Conservation (phyloP, 1,140 invertebrate species). For the Drosophila tropicalis region DNA sequence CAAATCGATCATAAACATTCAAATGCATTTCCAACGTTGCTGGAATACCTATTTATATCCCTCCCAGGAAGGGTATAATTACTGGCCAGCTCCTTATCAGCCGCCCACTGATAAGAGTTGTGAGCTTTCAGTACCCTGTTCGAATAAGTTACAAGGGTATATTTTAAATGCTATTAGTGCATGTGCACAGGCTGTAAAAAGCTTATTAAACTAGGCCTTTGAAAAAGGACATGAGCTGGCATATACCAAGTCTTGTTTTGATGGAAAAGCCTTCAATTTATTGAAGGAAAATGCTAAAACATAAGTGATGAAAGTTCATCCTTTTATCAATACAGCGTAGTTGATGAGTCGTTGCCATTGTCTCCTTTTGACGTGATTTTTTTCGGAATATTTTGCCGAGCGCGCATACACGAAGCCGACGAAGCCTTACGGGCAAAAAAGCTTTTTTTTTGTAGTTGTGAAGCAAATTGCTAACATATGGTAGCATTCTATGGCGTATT, state of each 20-base stretch:
- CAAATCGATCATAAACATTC: background rate
- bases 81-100: constrained; percentile 47
- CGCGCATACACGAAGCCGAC: constrained; percentile 25
- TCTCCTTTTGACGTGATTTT: background rate
- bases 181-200: background rate
- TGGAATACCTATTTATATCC: constrained; percentile 22
- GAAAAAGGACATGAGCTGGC: no score
- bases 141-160: background rate
- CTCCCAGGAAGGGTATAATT: constrained; percentile 33
- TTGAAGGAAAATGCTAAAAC: no score
- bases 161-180: background rate
- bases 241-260: no score
- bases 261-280: no score
- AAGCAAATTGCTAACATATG: constrained; percentile 68
- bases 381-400: constrained; percentile 19
- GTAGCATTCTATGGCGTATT: constrained; percentile 65
- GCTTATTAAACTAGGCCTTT: background rate
- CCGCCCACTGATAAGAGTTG: constrained; percentile 52
- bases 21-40: background rate
- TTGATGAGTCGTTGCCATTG: background rate
- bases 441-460: constrained; percentile 39
- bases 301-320: no score
- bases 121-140: constrained; percentile 23
- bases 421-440: constrained; percentile 35
- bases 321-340: background rate